Base-by-base conservation (phyloP, 2,797 vertebrate genomes). In the Ficedula albicollis region DNA sequence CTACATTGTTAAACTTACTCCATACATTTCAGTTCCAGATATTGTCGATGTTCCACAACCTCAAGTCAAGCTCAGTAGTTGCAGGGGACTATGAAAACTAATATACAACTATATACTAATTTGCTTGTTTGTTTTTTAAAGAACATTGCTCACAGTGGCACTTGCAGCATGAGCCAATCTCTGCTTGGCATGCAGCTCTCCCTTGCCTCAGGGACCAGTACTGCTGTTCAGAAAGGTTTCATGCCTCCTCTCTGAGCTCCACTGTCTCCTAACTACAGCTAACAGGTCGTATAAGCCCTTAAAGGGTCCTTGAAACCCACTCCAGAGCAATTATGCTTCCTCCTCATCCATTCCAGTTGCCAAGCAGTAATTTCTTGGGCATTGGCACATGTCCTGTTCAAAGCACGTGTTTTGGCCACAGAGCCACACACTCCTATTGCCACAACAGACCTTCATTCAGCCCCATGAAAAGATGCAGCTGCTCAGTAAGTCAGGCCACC, bases 241-340 rank as follows among this genome's bases (percentile, higher is more conserved):
- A 80, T 64, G 82, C 25, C 60, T 63, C 56, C 34, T 89, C 82
- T 68, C 68, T 29, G 29, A 85, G 92, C 86, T 52, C 63, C 15
- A 48, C 81, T 58, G 49, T 74, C 90, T 80, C 84, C 89, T 92
- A 83, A 91, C 94, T 85, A 52, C 49, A 91, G 75, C 84, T 87
- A 87, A 80, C 82, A 94, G 87, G 95, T 87, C 54, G 1, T n/a
- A 64, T 11, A 92, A 91, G 78, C 75, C 87, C 72, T 95, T 67
- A 92, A 89, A 87, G n/a, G 30, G 72, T 49, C 75, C 91, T 91
- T 74, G 84, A 96, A 94, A 91, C 49, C 80, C 89, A 87, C 93
- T 94, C 81, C 84, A 95, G 79, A 85, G 82, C 64, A 87, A 83
- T 80, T 75, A 60, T 25, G 82, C 54, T 54, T 91, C 72, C 44